phyloP scores from a whole-genome alignment of 2,113 vertebrate species.

The Hypomesus transpacificus region DNA sequence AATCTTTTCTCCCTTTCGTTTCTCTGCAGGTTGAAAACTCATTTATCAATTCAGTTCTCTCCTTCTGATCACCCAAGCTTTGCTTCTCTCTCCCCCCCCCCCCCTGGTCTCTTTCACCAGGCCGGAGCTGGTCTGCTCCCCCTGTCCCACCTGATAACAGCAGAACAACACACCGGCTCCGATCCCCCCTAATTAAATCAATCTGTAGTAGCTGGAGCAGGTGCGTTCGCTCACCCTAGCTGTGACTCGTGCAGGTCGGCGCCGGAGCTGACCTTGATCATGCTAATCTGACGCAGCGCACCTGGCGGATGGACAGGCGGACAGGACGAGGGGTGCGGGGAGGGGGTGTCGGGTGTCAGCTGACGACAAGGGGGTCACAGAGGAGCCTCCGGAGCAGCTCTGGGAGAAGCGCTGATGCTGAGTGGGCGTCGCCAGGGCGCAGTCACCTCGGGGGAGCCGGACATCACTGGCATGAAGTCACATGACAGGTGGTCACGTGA shows the following conservation, averaged over 20 bases:
- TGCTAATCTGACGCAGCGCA: constrained; percentile 56
- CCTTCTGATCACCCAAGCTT: constrained; percentile 49
- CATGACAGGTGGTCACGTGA: constrained; percentile 24
- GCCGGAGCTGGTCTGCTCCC: no score
- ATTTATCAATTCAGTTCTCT: constrained; percentile 62
- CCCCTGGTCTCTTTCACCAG: not conserved
- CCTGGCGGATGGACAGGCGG: constrained; percentile 49
- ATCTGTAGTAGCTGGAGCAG: constrained; percentile 46
- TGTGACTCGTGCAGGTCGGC: constrained; percentile 41
- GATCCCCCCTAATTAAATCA: constrained; percentile 64
- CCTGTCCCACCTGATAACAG: constrained; percentile 16
- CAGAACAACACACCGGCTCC: constrained; percentile 35
- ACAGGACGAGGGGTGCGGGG: constrained; percentile 27
- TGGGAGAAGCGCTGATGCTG: constrained; percentile 43
- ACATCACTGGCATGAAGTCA: constrained; percentile 26
- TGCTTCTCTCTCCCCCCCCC: constrained; percentile 6
- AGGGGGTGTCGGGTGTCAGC: constrained; percentile 47
- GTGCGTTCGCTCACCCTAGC: constrained; percentile 58
- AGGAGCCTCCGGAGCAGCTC: constrained; percentile 26
- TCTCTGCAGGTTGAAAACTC: constrained; percentile 66
- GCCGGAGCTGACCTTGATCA: constrained; percentile 62
- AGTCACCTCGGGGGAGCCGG: constrained; percentile 30
- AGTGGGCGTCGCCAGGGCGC: constrained; percentile 29
- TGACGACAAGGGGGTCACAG: constrained; percentile 50
- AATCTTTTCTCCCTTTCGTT: constrained; percentile 38